These are phyloP conservation scores for Misgurnus anguillicaudatus DNA, from an alignment of 2,113 vertebrate species.

Conservation along the genomic window DNA sequence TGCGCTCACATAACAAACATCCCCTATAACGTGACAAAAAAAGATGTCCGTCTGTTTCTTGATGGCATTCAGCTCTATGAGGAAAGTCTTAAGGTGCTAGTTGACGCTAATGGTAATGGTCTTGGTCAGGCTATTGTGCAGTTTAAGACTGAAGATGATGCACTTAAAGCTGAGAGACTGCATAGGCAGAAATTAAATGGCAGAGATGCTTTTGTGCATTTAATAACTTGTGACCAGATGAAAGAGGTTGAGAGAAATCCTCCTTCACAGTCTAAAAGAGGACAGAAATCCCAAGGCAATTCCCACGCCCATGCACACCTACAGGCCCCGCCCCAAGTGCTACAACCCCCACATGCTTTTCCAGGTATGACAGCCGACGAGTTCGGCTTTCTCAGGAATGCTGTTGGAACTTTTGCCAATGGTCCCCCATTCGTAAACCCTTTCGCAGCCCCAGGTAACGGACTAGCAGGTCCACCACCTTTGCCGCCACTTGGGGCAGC, in stretches of 20 bases:
- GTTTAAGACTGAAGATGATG: slow-evolving; percentile 92
- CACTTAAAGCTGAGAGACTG: slow-evolving; percentile 90
- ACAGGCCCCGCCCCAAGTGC: slow-evolving; percentile 63
- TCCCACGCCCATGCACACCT: slow-evolving; percentile 59
- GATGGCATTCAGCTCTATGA: slow-evolving; percentile 92
- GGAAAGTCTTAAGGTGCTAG: slow-evolving; percentile 88
- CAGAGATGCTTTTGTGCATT: slow-evolving; percentile 92
- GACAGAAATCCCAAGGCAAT: slow-evolving; percentile 81
- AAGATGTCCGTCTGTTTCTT: slow-evolving; percentile 91
- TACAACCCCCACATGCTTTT: slow-evolving; percentile 71
- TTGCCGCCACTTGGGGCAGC: slow-evolving; percentile 84
- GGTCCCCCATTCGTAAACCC: slow-evolving; percentile 86
- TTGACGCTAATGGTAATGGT: slow-evolving; percentile 90
- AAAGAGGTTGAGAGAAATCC: slow-evolving; percentile 95
- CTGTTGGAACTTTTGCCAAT: slow-evolving; percentile 82
- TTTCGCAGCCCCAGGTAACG: slow-evolving; percentile 84
- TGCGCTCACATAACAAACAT: slow-evolving; percentile 96
- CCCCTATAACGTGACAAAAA: slow-evolving; percentile 93
- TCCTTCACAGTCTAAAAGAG: slow-evolving; percentile 88
- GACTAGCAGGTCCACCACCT: slow-evolving; percentile 87
- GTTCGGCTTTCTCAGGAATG: slow-evolving; percentile 85
- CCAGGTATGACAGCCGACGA: slow-evolving; percentile 81
- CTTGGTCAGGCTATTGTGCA: slow-evolving; percentile 95
- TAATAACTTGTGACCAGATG: slow-evolving; percentile 92
- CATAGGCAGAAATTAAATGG: slow-evolving; percentile 97